Evolutionary conservation across 2,888 invertebrate species (phyloP), one percentile per base, ranked within the genome.

Genomic region (Standfussiana lucernea): DNA sequence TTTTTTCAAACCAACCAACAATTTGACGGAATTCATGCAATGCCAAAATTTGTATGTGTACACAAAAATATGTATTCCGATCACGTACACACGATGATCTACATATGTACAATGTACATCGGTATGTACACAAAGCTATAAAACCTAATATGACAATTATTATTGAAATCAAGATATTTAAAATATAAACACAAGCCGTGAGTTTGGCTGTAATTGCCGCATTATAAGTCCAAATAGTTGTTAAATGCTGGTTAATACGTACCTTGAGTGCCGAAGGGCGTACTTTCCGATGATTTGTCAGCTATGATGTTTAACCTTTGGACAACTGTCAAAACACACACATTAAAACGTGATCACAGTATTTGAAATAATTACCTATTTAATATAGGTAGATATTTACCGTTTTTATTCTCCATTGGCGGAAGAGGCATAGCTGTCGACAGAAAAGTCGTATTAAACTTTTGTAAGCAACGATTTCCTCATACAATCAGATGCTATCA

Each of bases 241-340:
- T 84, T 80, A 76, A 72, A 75, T 72, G 70, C 40, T 61, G 21
- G 35, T 73, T 86, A 88, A 87, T 85, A 90, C 92, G 86, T 92
- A 96, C 96, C 96, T 92, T 96, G 96, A 65, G 96, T 96, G 72
- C 96, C 96, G 82, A 95, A 96, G 70, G 95, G 95, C 40, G 96
- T 96, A 82, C 93, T 95, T 88, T 96, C 96, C 32, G 96, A 96
- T 72, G 96, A 91, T 87, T 93, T 94, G 79, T 95, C 96, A 69
- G 94, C 95, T 87, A 96, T 91, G 80, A 96, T 95, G 90, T 96
- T 96, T 79, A 96, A 89, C 89, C 96, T 94, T 87, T 96, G 96
- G 76, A 96, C 95, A 90, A 93, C 96, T 96, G 94, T 84, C 84
- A 86, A 89, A 83, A 89, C 66, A 85, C 61, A 70, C 66, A 75